Percentiles rank a stretch among this genome's conserved stretches.
These are phyloP conservation scores for Dendrolimus pini DNA, from an alignment of 2,888 invertebrate species.

Conservation along the genomic window DNA sequence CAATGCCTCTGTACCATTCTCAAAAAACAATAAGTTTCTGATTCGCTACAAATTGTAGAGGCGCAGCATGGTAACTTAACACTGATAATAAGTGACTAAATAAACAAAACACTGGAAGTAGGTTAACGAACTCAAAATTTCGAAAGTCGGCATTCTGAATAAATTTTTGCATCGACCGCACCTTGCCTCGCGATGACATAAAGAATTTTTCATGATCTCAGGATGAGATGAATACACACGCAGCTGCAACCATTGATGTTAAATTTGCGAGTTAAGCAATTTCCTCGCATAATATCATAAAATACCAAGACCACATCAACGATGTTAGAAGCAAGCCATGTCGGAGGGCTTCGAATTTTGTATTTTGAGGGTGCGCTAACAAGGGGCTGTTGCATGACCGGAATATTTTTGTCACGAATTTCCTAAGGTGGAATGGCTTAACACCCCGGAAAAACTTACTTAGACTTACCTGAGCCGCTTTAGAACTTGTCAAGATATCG, in stretches of 20 bases:
- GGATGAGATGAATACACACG: constrained; percentile 22
- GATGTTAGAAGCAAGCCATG: constrained; percentile 49
- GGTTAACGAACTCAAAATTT: constrained; percentile 14
- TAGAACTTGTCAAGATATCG: constrained; percentile 42
- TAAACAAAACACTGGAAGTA: background rate
- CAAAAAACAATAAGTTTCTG: too few species aligned
- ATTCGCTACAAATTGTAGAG: too few species aligned
- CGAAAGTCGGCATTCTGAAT: constrained; percentile 3
- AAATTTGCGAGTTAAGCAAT: constrained; percentile 50
- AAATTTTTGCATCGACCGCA: constrained; percentile 11
- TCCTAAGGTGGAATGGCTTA: constrained; percentile 61
- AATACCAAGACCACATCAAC: constrained; percentile 29
- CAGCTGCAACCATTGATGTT: constrained; percentile 51
- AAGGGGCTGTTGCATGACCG: constrained; percentile 66
- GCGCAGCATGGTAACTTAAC: background rate
- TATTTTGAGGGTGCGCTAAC: constrained; percentile 61
- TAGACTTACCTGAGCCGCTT: constrained; percentile 55
- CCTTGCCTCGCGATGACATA: constrained; percentile 14
- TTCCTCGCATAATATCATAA: constrained; percentile 43
- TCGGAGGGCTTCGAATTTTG: constrained; percentile 48
- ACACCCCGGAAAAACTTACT: constrained; percentile 57
- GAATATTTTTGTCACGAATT: constrained; percentile 72
- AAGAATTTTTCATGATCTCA: background rate
- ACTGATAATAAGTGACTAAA: background rate
- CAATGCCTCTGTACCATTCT: too few species aligned